Evolutionary conservation across 2,888 invertebrate genomes (phyloP), one percentile per base, ranked within the genome.

Genomic region (Argyresthia goedartella): DNA sequence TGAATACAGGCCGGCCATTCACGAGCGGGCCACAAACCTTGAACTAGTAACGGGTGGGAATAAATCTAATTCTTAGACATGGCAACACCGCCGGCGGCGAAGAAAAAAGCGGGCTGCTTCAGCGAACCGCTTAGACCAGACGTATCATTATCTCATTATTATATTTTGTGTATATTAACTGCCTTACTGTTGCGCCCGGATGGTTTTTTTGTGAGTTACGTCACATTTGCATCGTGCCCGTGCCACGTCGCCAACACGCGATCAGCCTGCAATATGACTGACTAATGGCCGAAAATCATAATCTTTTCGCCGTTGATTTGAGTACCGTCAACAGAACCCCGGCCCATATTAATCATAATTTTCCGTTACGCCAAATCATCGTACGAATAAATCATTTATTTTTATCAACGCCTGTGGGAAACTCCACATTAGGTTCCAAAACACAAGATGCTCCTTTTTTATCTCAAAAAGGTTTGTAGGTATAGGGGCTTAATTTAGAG

Each of bases 111-210:
- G 57, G 66, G 58, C 63, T 62, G 65, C 64, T 77, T 76, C 73
- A 67, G 66, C 65, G 72, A 72, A 75, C 69, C 76, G 74, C 69
- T 75, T 76, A 74, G 66, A 66, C 61, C 73, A 81, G 80, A 81
- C 80, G 69, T 81, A 71, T 84, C 67, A 86, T 85, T 85, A 85
- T 76, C 76, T 76, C 72, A 81, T 82, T 82, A 81, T 76, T 71
- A 70, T 76, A 76, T 71, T 72, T 71, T 68, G 71, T 65, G 46
- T 56, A 42, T 59, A 59, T 60, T 61, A 60, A 61, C 65, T 63
- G 61, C 61, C 57, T 63, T 57, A 59, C 60, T 59, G 62, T 59
- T 51, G 50, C 53, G 58, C 55, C 51, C 55, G 53, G 56, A 56
- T 56, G 56, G 55, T 57, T 56, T 60, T 58, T 56, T 51, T 59